Evolutionary conservation across 2,113 vertebrate genomes (phyloP), one percentile per base, ranked within the genome.

Genomic region (Callionymus lyra): DNA sequence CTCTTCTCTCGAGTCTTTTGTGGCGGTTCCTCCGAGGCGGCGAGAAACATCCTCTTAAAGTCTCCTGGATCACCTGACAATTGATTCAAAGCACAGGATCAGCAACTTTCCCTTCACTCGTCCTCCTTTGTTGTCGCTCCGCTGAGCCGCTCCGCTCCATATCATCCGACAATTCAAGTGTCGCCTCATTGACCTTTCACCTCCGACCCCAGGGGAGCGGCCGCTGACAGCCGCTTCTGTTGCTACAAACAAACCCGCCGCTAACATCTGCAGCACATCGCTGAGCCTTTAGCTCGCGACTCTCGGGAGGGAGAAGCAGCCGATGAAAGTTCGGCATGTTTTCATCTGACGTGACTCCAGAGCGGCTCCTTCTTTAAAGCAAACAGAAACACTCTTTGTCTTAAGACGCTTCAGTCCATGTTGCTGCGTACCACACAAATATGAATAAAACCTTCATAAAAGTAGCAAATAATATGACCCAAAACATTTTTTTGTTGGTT

Each of bases 191-290:
- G 75, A 63, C 71, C 64, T 61, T 31, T 77, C 41, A 75, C 68
- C 70, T 51, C 44, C 44, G 56, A 76, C 68, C 65, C 45, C 36
- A 27, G 21, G 8, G 21, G 21, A 27, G 21, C 21, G 49, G 48
- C 33, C n/a, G 81, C 44, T 77, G 75, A 80, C 78, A 77, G 65
- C 56, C 49, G 63, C 73, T 76, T 52, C 70, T 82, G 78, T 61
- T 53, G 56, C 53, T 40, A 68, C 65, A 70, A 62, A 71, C 66
- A 70, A 46, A 41, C 53, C 8, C 4, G 21, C 21, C 4, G 21
- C 21, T 5, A 27, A 27, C 21, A 27, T 27, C 21, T 27, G 21
- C 21, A 27, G 4, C 4, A 27, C 21, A 27, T 27, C 4, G 21
- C 21, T 27, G 21, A 27, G 4, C 21, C 4, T 27, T 27, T 27